Conservation (phyloP, 2,113 vertebrate species). For the Pantherophis guttatus region DNA sequence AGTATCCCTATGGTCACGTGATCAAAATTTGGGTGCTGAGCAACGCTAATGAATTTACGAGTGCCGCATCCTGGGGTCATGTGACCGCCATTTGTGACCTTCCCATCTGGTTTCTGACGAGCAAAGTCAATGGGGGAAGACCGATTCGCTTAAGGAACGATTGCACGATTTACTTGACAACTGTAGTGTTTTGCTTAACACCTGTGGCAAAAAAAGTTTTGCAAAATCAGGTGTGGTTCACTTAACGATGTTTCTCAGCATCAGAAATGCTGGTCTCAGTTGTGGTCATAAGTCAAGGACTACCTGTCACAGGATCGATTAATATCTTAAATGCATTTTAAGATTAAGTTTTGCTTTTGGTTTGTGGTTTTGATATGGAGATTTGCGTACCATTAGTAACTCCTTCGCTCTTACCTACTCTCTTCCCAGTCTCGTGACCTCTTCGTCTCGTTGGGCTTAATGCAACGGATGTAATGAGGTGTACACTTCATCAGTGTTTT, state of each 20-base stretch:
- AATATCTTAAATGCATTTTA: not conserved
- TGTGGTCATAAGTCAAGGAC: not conserved
- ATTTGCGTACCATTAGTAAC: not conserved
- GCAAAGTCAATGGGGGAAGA: not conserved
- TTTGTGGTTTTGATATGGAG: not conserved
- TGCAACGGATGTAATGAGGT: conserved; percentile 96
- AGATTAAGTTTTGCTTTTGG: not conserved
- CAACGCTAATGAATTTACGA: not conserved
- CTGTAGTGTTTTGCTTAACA: not conserved
- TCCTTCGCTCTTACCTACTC: conserved; percentile 77
- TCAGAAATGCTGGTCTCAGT: not conserved
- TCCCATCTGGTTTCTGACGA: not conserved
- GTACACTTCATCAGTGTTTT: conserved; percentile 94
- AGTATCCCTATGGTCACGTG: not conserved
- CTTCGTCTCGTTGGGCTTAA: conserved; percentile 98
- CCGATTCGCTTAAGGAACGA: not conserved
- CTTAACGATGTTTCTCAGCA: not conserved
- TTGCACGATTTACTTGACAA: not conserved
- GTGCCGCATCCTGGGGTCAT: not conserved
- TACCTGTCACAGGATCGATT: not conserved
- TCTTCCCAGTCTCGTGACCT: conserved; percentile 94
- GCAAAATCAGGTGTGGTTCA: not conserved
- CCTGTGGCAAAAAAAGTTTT: not conserved
- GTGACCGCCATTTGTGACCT: not conserved
- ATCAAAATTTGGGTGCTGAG: not conserved